phyloP scores from a whole-genome alignment of 2,113 vertebrate genomes.

The Oostethus manadensis region DNA sequence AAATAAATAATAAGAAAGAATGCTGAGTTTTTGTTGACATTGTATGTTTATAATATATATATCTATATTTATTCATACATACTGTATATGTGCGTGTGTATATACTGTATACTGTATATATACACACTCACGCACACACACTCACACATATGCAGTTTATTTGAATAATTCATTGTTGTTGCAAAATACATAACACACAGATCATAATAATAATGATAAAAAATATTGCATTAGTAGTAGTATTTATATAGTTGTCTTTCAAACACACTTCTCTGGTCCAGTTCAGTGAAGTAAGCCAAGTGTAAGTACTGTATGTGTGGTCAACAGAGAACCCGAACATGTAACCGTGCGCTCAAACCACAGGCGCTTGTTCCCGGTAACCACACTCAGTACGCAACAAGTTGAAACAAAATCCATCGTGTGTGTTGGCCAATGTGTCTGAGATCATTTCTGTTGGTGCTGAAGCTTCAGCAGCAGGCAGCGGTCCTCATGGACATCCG shows the following conservation, averaged over 20 bases:
- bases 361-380: slow-evolving; percentile 45
- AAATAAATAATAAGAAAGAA: too few species aligned
- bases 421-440: slow-evolving; percentile 9
- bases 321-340: slow-evolving; percentile 22
- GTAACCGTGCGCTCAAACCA: slow-evolving; percentile 16
- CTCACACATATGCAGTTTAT: too few species aligned
- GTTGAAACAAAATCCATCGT: slow-evolving; percentile 70
- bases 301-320: slow-evolving; percentile 27
- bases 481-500: slow-evolving; percentile 51
- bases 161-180: background rate
- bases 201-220: too few species aligned
- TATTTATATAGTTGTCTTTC: slow-evolving; percentile 2
- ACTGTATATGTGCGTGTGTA: too few species aligned
- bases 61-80: too few species aligned
- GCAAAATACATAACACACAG: background rate
- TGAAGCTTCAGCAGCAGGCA: slow-evolving; percentile 22
- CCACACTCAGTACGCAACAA: slow-evolving; percentile 56
- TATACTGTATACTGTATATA: too few species aligned
- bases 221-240: too few species aligned
- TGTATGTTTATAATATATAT: too few species aligned
- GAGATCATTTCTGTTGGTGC: background rate
- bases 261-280: slow-evolving; percentile 21
- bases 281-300: slow-evolving; percentile 42
- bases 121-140: too few species aligned
- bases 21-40: too few species aligned